Evolutionary conservation across 1,140 invertebrate genomes (phyloP).

Genomic region (Hypothenemus hampei): DNA sequence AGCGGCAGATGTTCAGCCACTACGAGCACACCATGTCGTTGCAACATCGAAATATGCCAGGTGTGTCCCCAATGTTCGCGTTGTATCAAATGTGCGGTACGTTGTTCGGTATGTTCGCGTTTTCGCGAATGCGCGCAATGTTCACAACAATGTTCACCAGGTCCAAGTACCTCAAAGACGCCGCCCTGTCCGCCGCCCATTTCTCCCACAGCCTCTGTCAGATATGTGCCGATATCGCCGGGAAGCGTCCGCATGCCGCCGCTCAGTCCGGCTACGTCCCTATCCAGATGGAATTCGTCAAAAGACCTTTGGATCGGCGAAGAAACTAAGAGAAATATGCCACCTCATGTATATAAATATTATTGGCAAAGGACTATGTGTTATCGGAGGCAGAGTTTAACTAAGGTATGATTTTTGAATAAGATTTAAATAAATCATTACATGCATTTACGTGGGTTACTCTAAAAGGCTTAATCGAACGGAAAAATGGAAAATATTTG

Average conservation of each 20-base stretch:
- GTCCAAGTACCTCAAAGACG: conserved; percentile 17
- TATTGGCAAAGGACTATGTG: conserved; percentile 55
- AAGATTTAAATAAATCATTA: neutral
- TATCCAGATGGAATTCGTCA: conserved; percentile 21
- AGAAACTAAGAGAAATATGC: conserved; percentile 58
- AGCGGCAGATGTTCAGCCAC: conserved; percentile 23
- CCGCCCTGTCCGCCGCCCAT: conserved; percentile 40
- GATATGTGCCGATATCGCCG: conserved; percentile 28
- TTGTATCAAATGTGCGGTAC: conserved; percentile 21
- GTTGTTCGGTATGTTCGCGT: conserved; percentile 5
- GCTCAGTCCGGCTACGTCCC: conserved; percentile 36
- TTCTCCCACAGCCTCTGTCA: conserved; percentile 4
- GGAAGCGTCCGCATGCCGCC: conserved; percentile 12
- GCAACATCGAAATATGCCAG: conserved; percentile 13
- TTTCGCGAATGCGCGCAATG: conserved; percentile 24
- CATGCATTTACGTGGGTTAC: too few species aligned
- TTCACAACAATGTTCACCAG: conserved; percentile 42
- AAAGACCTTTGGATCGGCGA: conserved; percentile 60
- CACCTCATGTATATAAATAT: conserved; percentile 64
- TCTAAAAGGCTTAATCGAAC: too few species aligned
- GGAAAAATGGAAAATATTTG: too few species aligned
- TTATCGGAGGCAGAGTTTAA: conserved; percentile 50
- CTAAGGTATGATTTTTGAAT: conserved; percentile 49
- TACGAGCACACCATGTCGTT: conserved; percentile 19
- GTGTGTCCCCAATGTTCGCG: conserved; percentile 19